These are phyloP conservation scores for Anabacerthia variegaticeps DNA, from an alignment of 2,797 vertebrate species.

Conservation along the genomic window DNA sequence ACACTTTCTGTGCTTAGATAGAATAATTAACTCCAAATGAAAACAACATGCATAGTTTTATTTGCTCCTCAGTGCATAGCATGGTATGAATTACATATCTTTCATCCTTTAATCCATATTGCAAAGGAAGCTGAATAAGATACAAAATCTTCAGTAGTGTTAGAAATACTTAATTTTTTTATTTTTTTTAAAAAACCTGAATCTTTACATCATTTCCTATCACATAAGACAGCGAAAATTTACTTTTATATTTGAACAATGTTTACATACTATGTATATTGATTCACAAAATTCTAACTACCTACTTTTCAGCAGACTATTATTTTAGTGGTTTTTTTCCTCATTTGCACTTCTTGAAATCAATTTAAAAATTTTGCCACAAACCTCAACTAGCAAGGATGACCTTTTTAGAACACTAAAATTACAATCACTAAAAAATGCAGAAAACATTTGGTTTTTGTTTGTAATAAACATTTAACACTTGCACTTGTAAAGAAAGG, in stretches of 20 bases:
- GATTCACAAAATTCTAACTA: not conserved
- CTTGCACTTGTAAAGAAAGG: not conserved
- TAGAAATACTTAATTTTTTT: not conserved
- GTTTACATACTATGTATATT: not conserved
- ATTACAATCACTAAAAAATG: not conserved
- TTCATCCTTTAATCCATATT: not conserved
- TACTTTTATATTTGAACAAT: not conserved
- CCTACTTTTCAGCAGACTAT: not conserved
- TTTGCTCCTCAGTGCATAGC: not conserved
- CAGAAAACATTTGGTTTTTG: not conserved
- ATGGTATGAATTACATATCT: not conserved
- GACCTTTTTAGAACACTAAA: not conserved
- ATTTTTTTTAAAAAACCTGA: not conserved
- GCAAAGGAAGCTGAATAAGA: not conserved
- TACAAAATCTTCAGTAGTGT: not conserved
- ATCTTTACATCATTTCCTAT: not conserved
- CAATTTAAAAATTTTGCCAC: not conserved
- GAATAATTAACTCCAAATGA: not conserved
- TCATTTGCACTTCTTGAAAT: not conserved
- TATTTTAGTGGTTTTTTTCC: not conserved
- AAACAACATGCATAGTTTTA: not conserved
- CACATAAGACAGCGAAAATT: not conserved
- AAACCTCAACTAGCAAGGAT: not conserved
- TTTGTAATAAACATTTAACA: not conserved
- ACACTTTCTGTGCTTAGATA: not conserved